Evolutionary conservation across 2,888 invertebrate species (phyloP).

Genomic region (Hirtodrosophila histrioides): DNA sequence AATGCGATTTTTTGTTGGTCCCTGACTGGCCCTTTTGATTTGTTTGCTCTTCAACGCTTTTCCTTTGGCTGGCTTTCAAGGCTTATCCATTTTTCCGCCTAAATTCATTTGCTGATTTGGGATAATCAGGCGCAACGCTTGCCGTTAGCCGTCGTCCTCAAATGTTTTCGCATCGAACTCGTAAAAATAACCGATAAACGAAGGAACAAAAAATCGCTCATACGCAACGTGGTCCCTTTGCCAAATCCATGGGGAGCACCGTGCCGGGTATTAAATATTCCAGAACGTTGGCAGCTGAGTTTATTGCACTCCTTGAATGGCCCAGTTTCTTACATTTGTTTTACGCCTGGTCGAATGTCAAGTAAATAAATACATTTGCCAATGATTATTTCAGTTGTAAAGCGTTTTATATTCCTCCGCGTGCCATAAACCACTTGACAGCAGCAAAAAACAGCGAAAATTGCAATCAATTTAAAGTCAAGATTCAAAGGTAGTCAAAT

Average conservation of each 20-base stretch:
- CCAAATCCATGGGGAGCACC: background rate
- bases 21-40: constrained; percentile 24
- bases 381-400: constrained; percentile 68
- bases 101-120: constrained; percentile 58
- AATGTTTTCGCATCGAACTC: constrained; percentile 25
- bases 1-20: constrained; percentile 19
- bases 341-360: constrained; percentile 24
- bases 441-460: constrained; percentile 41
- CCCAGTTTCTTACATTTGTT: constrained; percentile 14
- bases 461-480: constrained; percentile 67
- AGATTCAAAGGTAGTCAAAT: constrained; percentile 9
- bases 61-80: constrained; percentile 3
- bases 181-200: constrained; percentile 37
- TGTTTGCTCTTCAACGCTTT: constrained; percentile 39
- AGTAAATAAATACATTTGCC: constrained; percentile 60
- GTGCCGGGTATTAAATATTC: constrained; percentile 61
- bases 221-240: constrained; percentile 51
- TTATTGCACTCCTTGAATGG: constrained; percentile 46
- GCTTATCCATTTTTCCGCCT: constrained; percentile 44
- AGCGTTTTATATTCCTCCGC: constrained; percentile 59
- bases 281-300: constrained; percentile 47
- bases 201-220: constrained; percentile 57
- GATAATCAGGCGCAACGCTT: constrained; percentile 41
- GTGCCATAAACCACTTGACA: constrained; percentile 70
- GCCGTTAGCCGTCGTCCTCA: background rate